Conservation (phyloP, 2,797 vertebrate genomes). For the Lycodopsis pacificus region DNA sequence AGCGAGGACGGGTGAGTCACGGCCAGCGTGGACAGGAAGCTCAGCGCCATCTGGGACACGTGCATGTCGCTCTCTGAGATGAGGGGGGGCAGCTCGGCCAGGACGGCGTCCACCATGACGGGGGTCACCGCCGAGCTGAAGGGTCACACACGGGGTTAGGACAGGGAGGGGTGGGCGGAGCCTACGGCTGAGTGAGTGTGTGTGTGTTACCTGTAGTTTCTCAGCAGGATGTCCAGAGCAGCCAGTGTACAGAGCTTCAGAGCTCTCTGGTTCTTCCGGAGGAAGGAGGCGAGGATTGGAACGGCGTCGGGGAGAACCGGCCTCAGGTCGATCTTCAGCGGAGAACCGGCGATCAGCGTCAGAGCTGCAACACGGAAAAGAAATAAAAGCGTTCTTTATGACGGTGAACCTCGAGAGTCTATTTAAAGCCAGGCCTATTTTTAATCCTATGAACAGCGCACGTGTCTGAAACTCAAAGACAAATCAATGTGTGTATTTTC, state of each 20-base stretch:
- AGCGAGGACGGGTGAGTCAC: conserved; percentile 97
- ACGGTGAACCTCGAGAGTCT: background rate
- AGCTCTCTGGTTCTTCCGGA: conserved; percentile 97
- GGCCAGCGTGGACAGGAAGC: conserved; percentile 96
- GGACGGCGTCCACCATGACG: conserved; percentile 97
- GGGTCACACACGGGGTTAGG: background rate
- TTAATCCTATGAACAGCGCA: background rate
- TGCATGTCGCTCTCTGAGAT: conserved; percentile 99
- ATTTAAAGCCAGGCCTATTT: background rate
- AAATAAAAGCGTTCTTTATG: background rate
- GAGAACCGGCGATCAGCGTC: conserved; percentile 96
- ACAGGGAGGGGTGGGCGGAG: background rate
- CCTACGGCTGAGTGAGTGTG: background rate
- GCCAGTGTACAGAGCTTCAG: conserved; percentile 96
- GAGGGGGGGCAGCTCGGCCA: conserved; percentile 96
- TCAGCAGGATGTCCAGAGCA: conserved; percentile 95
- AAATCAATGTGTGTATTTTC: no score
- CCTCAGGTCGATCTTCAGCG: conserved; percentile 94
- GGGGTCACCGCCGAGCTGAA: conserved; percentile 86
- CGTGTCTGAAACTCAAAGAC: no score
- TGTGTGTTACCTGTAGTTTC: conserved; percentile 79
- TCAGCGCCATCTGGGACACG: conserved; percentile 98
- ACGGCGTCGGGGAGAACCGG: conserved; percentile 95
- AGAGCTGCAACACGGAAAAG: conserved; percentile 78
- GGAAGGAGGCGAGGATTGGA: conserved; percentile 97